Evolutionary conservation across 2,797 vertebrate genomes (phyloP), one percentile per base, ranked within the genome.

Genomic region (Gila robusta): DNA sequence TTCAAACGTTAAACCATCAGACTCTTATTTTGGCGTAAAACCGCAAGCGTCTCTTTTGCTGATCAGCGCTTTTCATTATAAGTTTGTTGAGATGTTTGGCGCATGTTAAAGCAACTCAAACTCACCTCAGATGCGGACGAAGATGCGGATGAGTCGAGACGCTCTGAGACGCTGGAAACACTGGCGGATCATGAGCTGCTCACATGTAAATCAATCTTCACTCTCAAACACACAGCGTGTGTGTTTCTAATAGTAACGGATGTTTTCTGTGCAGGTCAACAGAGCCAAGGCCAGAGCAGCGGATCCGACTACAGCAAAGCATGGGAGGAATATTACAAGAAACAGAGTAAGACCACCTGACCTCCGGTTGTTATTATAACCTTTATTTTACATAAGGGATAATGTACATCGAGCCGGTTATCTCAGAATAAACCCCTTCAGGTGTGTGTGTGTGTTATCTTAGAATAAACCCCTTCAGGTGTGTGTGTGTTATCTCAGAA

Each of bases 301-400:
- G 97, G 96, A 91, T 96, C 97, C 0, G 97, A 98, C 93, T 99
- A 98, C 95, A 97, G 95, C 96, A 98, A 98, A 94, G 96, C 96
- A 78, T 99, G 98, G 98, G 97, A 98, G 94, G 96, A 97, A 93
- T 96, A 92, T 96, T 98, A 98, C 95, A 99, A 98, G 93, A 98
- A 99, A 90, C 97, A 97, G 94, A 97, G 98, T 98, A 94, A 92
- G 96, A 16, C 2, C 41, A 9, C 1, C 37, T 26, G 35, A 28
- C 28, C 7, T 79, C 3, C 52, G 12, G 11, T 11, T 11, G 2
- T 14, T 4, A 11, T 44, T 3, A 47, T 1, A 12, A 14, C 44
- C 44, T 12, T 12, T 9, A 47, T 4, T 4, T 14, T 4, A 47
- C 11, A 0, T 4, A 4, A 12, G 11, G 10, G 44, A 4, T 47